phyloP scores from a whole-genome alignment of 2,888 invertebrate species.

The Amaurobius ferox region DNA sequence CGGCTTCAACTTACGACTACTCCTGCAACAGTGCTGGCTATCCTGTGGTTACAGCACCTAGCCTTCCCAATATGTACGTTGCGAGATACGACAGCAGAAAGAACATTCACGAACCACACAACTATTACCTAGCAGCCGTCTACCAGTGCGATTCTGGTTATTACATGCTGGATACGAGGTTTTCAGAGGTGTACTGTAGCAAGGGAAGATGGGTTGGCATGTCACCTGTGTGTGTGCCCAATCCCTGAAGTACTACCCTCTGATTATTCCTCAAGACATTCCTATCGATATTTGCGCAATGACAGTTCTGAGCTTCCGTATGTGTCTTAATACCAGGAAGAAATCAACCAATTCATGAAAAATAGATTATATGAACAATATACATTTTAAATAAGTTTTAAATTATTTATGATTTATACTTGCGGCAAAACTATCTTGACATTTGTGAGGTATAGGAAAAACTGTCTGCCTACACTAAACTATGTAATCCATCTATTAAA shows the following conservation, averaged over 20 bases:
- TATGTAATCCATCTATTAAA: no score
- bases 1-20: conserved; percentile 35
- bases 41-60: conserved; percentile 30
- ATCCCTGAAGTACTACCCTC: neutral
- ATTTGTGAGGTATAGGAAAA: no score
- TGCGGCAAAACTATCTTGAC: no score
- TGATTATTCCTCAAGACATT: neutral
- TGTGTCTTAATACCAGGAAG: no score
- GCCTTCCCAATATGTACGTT: conserved; percentile 43
- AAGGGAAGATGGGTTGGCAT: conserved; percentile 44
- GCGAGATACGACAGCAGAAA: conserved; percentile 44
- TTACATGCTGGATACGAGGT: conserved; percentile 27
- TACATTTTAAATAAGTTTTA: no score
- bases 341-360: no score
- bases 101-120: conserved; percentile 32
- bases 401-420: no score
- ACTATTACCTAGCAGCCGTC: conserved; percentile 43
- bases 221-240: conserved; percentile 37
- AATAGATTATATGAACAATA: no score
- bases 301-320: no score
- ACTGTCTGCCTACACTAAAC: no score
- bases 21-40: conserved; percentile 44
- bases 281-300: no score
- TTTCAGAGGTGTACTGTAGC: conserved; percentile 50
- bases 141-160: conserved; percentile 57